Conservation (phyloP, 2,113 vertebrate species). For the Leucopsar rothschildi region DNA sequence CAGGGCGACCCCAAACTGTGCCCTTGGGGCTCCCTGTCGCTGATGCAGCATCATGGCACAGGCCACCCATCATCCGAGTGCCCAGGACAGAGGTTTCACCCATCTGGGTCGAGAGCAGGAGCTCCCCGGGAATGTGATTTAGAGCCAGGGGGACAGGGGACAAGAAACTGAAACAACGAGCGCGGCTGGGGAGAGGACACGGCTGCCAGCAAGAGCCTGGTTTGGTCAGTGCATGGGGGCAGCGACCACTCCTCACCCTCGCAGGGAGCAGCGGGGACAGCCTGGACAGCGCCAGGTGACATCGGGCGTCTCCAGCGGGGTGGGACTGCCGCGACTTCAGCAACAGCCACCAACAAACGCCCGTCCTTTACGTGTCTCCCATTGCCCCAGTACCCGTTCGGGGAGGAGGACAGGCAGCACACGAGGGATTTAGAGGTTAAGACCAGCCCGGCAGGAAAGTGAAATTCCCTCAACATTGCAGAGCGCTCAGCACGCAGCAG, state of each 20-base stretch:
- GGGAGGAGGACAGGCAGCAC: background rate
- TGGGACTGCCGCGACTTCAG: background rate
- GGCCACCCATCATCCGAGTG: rapidly evolving
- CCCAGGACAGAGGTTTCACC: rapidly evolving
- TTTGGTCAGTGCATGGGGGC: rapidly evolving
- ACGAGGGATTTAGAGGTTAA: background rate
- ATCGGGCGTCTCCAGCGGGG: background rate
- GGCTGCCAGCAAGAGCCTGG: background rate
- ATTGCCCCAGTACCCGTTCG: no score
- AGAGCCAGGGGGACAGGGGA: background rate
- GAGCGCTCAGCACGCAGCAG: rapidly evolving
- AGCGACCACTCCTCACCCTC: rapidly evolving
- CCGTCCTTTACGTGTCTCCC: rapidly evolving
- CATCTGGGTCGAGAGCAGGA: background rate
- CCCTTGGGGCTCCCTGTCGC: background rate
- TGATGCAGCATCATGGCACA: rapidly evolving
- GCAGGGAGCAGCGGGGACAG: background rate
- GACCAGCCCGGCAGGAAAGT: background rate
- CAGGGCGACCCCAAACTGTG: background rate
- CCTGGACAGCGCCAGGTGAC: background rate
- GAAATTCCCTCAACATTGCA: rapidly evolving
- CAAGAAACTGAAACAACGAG: background rate
- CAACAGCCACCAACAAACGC: background rate
- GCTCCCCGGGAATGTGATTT: rapidly evolving
- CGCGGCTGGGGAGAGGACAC: background rate